These are phyloP conservation scores for Anoplopoma fimbria DNA, from an alignment of 2,113 vertebrate genomes.

Conservation along the genomic window DNA sequence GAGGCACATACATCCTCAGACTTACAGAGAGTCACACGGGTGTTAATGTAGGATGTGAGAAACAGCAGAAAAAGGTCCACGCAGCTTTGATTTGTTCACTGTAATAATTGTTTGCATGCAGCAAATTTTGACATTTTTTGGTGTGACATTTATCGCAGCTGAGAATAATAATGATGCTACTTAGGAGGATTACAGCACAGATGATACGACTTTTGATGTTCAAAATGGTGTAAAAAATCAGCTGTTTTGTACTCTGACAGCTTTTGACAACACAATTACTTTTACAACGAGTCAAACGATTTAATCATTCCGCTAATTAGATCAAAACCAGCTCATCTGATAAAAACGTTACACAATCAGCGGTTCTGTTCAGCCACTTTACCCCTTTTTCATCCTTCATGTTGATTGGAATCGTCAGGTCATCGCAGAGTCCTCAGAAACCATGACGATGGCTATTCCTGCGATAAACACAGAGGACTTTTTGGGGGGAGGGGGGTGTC, in stretches of 20 bases:
- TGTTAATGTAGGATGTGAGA: conserved; percentile 54
- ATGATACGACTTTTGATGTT: conserved; percentile 37
- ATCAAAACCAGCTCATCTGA: not conserved
- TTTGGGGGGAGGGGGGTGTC: conserved; percentile 35
- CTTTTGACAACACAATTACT: not conserved
- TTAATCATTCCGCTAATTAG: conserved; percentile 22
- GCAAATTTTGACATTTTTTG: not conserved
- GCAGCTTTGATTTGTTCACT: not conserved
- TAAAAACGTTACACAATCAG: conserved; percentile 11
- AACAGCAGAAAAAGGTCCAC: not conserved
- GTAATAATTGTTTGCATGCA: not conserved
- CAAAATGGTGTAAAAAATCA: conserved; percentile 28
- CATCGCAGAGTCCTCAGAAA: conserved; percentile 38
- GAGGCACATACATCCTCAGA: conserved; percentile 17
- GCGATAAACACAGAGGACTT: conserved; percentile 73
- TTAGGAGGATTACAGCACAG: conserved; percentile 7
- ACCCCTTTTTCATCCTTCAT: conserved; percentile 10
- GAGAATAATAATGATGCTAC: not conserved
- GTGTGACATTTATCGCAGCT: not conserved
- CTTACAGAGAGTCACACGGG: conserved; percentile 30
- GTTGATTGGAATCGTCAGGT: conserved; percentile 33
- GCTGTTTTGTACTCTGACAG: not conserved
- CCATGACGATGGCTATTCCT: conserved; percentile 55
- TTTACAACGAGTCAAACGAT: not conserved
- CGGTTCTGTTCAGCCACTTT: not conserved